Evolutionary conservation across 2,888 invertebrate genomes (phyloP).

Genomic region (Trileptium ribeirensis): DNA sequence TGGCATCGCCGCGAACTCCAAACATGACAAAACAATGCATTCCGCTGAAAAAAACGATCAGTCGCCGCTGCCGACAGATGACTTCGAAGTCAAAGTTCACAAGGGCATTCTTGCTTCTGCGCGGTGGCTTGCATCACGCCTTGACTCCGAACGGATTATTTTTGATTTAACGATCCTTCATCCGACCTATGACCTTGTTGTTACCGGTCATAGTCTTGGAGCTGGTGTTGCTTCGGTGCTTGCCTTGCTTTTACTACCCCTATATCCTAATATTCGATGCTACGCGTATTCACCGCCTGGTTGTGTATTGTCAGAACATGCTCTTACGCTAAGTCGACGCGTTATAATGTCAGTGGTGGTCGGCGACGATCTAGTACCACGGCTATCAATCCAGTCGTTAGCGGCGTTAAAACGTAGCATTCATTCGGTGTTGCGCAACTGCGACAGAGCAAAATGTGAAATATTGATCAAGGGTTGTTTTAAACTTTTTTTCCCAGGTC

Average conservation of each 20-base stretch:
- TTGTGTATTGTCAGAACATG: conserved; percentile 54
- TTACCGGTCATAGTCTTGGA: conserved; percentile 83
- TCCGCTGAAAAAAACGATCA: no score
- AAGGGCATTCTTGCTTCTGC: conserved; percentile 79
- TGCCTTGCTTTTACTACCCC: conserved; percentile 68
- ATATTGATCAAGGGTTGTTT: conserved; percentile 76
- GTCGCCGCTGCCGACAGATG: not conserved
- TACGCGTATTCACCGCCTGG: conserved; percentile 82
- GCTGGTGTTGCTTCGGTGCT: conserved; percentile 77
- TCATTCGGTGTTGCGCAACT: conserved; percentile 41
- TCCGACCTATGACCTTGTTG: conserved; percentile 67
- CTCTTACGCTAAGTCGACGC: conserved; percentile 56
- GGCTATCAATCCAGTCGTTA: conserved; percentile 38
- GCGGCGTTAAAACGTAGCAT: conserved; percentile 40
- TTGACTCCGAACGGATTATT: conserved; percentile 63
- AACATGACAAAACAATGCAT: not conserved
- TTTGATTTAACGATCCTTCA: conserved; percentile 65
- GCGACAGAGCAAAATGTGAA: conserved; percentile 62
- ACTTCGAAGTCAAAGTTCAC: conserved; percentile 61
- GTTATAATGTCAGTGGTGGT: conserved; percentile 76
- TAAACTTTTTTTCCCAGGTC: conserved; percentile 58
- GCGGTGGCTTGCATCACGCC: conserved; percentile 52
- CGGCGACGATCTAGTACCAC: conserved; percentile 70
- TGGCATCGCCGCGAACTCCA: not conserved
- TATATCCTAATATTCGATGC: conserved; percentile 72